Evolutionary conservation across 1,140 invertebrate genomes (phyloP).

Genomic region (Sycophila sp.): DNA sequence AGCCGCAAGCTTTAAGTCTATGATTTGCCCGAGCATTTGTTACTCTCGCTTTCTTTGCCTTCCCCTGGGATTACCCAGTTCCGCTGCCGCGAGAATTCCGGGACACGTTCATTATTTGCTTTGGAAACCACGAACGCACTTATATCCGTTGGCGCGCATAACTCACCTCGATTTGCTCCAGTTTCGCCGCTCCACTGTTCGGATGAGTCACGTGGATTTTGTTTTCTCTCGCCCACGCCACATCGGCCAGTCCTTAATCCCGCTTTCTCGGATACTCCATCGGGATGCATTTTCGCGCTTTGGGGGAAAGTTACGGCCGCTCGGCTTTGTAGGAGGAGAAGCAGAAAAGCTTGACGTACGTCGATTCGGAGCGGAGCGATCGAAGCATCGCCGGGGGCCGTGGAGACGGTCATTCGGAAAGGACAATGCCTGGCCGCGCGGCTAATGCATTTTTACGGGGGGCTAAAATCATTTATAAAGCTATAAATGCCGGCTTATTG

Average conservation of each 20-base stretch:
- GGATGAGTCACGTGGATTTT: too few species aligned
- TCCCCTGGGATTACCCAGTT: slow-evolving; percentile 8
- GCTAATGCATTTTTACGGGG: slow-evolving; percentile 63
- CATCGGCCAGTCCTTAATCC: neutral
- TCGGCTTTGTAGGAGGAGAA: neutral
- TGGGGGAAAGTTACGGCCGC: neutral
- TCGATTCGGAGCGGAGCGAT: neutral
- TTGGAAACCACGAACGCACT: slow-evolving; percentile 9
- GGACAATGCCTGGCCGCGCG: neutral
- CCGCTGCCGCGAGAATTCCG: neutral
- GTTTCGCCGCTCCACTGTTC: neutral
- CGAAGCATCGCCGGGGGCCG: too few species aligned
- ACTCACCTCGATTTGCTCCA: neutral
- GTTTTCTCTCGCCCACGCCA: neutral
- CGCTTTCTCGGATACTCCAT: neutral
- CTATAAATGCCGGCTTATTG: slow-evolving; percentile 66
- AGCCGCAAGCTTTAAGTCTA: slow-evolving; percentile 16
- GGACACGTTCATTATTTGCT: slow-evolving; percentile 29
- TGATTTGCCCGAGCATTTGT: slow-evolving; percentile 1
- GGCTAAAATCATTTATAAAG: slow-evolving; percentile 67
- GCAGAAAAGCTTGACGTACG: neutral
- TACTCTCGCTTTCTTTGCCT: too few species aligned
- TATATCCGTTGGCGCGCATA: neutral
- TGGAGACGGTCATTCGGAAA: neutral
- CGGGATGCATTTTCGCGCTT: neutral